Evolutionary conservation across 1,140 invertebrate species (phyloP).

Genomic region (Musca domestica): DNA sequence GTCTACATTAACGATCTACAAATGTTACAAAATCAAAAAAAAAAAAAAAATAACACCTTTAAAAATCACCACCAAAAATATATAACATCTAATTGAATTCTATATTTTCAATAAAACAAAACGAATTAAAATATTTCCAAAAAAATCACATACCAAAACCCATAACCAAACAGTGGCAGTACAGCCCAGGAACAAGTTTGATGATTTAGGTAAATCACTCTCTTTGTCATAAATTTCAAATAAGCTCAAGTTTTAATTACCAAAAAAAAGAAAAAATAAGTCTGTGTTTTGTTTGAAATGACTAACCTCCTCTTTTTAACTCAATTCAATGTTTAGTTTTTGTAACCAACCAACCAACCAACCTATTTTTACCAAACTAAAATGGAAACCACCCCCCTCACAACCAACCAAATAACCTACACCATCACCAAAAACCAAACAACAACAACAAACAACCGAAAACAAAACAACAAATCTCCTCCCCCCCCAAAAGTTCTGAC

Average conservation of each 20-base stretch:
- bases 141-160: neutral
- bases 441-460: no score
- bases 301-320: slow-evolving; percentile 15
- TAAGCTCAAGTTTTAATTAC: slow-evolving; percentile 2
- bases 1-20: neutral
- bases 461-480: no score
- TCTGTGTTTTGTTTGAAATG: slow-evolving; percentile 2
- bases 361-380: neutral
- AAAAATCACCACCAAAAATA: no score
- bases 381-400: no score
- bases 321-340: neutral
- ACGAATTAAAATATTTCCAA: no score
- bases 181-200: slow-evolving; percentile 71
- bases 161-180: slow-evolving; percentile 63
- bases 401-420: neutral
- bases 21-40: slow-evolving; percentile 24
- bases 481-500: no score
- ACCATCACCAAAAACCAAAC: neutral
- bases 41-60: neutral
- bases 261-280: no score
- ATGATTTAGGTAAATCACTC: slow-evolving; percentile 67
- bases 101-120: no score
- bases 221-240: slow-evolving; percentile 1
- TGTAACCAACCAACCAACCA: neutral
- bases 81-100: no score